These are phyloP conservation scores for Corythornis cristatus DNA, from an alignment of 2,113 vertebrate genomes.

Conservation along the genomic window DNA sequence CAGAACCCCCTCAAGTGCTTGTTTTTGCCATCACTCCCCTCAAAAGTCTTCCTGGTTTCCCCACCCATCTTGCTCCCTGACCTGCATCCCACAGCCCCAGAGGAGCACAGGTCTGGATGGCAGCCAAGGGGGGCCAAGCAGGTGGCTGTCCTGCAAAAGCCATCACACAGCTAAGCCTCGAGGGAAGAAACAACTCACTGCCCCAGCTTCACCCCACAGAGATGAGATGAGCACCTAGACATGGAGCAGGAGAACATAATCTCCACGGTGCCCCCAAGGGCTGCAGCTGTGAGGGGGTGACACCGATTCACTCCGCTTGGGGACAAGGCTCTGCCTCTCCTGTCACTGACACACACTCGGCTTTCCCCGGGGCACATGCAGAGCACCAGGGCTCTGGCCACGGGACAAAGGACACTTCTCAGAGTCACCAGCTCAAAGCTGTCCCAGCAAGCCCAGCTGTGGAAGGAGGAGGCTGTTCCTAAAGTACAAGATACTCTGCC, in stretches of 20 bases:
- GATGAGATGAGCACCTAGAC: not conserved
- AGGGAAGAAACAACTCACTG: not conserved
- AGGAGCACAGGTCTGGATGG: not conserved
- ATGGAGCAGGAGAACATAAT: rapidly evolving
- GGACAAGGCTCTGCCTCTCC: not conserved
- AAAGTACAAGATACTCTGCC: not conserved
- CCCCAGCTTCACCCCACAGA: not conserved
- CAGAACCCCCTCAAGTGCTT: not conserved
- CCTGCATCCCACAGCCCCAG: not conserved
- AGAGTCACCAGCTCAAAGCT: not conserved
- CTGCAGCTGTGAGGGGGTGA: not conserved
- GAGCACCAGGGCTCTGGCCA: not conserved
- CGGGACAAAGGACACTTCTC: not conserved
- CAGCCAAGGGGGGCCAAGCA: not conserved
- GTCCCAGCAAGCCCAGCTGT: not conserved
- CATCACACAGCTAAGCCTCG: not conserved
- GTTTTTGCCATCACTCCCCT: not conserved
- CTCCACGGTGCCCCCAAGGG: not conserved
- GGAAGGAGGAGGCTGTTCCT: not conserved
- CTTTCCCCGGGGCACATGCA: not conserved
- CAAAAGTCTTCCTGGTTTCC: not conserved
- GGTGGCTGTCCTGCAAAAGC: not conserved
- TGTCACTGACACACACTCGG: rapidly evolving
- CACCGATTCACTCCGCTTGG: not conserved
- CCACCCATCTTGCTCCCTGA: not conserved